phyloP scores from a whole-genome alignment of 2,113 vertebrate genomes.

The Catharus minimus region DNA sequence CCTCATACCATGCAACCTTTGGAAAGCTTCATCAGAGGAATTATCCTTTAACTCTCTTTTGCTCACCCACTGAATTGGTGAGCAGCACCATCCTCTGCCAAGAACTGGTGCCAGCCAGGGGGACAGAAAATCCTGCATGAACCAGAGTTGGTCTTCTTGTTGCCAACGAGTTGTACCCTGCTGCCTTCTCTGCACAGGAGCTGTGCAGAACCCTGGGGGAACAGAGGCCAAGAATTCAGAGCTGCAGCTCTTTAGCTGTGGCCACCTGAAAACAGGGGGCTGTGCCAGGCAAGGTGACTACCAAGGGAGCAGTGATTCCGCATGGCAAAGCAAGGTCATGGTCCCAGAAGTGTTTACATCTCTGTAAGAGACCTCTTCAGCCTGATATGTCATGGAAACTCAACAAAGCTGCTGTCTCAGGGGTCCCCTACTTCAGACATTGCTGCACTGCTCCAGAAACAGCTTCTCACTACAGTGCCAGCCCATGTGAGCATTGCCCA shows the following conservation, averaged over 20 bases:
- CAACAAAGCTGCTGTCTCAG: not conserved
- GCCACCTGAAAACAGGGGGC: not conserved
- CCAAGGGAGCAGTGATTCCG: not conserved
- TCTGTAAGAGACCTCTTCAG: not conserved
- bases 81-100: not conserved
- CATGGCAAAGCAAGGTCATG: not conserved
- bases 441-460: not conserved
- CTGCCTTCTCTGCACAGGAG: not conserved
- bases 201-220: not conserved
- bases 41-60: not conserved
- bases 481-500: not conserved
- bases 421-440: not conserved
- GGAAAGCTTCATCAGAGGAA: not conserved
- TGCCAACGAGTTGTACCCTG: not conserved
- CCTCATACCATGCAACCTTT: not conserved
- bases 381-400: not conserved
- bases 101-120: not conserved
- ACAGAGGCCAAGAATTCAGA: not conserved
- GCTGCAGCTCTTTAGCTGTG: not conserved
- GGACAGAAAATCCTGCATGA: not conserved
- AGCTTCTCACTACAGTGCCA: not conserved
- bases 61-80: not conserved
- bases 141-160: not conserved
- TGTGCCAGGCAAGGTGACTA: not conserved
- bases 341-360: fast-evolving